These are phyloP conservation scores for Thereuonema tuberculata DNA, from an alignment of 1,140 invertebrate species.

Conservation along the genomic window DNA sequence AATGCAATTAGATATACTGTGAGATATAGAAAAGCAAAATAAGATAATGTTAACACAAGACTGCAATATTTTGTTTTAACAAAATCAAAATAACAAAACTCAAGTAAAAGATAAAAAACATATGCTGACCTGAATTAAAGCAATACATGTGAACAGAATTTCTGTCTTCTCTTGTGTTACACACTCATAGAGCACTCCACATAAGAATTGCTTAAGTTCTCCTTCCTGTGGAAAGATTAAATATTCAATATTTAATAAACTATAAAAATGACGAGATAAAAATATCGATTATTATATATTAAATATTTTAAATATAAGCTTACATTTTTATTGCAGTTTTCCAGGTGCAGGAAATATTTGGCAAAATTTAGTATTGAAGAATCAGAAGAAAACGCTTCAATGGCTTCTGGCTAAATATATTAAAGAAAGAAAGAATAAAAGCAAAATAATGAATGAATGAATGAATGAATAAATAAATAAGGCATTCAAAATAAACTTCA, in stretches of 20 bases:
- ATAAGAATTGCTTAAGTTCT: constrained; percentile 45
- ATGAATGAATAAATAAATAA: not conserved
- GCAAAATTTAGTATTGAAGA: constrained; percentile 38
- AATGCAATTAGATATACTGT: too few relatives aligned
- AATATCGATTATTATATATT: too few relatives aligned
- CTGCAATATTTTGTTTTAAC: too few relatives aligned
- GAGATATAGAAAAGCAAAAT: too few relatives aligned
- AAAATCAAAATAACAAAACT: too few relatives aligned
- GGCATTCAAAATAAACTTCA: not conserved
- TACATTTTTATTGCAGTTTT: too few relatives aligned
- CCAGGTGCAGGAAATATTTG: constrained; percentile 41
- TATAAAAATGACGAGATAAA: too few relatives aligned
- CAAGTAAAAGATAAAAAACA: too few relatives aligned
- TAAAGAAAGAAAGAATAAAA: not conserved
- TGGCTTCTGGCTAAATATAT: constrained; percentile 29
- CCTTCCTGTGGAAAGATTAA: too few relatives aligned
- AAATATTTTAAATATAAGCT: too few relatives aligned
- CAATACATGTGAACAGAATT: constrained; percentile 54
- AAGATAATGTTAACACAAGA: too few relatives aligned
- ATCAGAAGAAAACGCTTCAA: constrained; percentile 40
- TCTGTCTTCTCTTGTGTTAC: constrained; percentile 70
- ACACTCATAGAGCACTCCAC: constrained; percentile 67
- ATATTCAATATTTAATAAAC: too few relatives aligned
- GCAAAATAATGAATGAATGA: not conserved
- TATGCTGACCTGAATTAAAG: constrained; percentile 4